These are phyloP conservation scores for Petrosia ficiformis DNA, from an alignment of 37 sponge, comb jelly and placozoan species.

Conservation along the genomic window DNA sequence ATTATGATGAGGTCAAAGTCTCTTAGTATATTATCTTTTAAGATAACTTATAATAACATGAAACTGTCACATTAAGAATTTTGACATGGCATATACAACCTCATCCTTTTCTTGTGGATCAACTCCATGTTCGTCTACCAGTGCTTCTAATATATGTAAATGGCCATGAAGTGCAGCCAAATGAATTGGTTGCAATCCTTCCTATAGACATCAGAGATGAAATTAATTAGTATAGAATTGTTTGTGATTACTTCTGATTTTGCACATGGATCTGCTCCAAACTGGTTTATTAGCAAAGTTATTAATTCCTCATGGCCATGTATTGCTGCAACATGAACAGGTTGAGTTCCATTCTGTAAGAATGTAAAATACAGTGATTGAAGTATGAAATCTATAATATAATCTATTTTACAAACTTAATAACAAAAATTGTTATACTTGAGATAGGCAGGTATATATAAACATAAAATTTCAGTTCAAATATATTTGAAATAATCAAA, in stretches of 20 bases:
- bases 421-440: not conserved
- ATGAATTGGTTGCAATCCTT: conserved; percentile 19
- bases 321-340: no score
- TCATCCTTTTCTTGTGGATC: conserved; percentile 35
- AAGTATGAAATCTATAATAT: no score
- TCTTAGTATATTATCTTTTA: no score
- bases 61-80: not conserved
- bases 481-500: no score
- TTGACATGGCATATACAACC: no score
- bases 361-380: no score
- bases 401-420: no score
- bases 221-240: not conserved
- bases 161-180: conserved; percentile 17
- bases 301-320: not conserved
- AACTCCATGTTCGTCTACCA: conserved; percentile 15
- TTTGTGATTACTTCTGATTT: not conserved
- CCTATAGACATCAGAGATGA: conserved; percentile 1
- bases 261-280: conserved; percentile 6
- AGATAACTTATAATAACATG: not conserved
- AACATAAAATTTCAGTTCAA: no score
- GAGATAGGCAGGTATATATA: no score
- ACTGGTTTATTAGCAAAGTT: not conserved
- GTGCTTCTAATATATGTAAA: conserved; percentile 8
- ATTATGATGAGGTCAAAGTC: no score
- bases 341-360: no score